Evolutionary conservation across 2,888 invertebrate species (phyloP), one percentile per base, ranked within the genome.

Genomic region (Muscina levida): DNA sequence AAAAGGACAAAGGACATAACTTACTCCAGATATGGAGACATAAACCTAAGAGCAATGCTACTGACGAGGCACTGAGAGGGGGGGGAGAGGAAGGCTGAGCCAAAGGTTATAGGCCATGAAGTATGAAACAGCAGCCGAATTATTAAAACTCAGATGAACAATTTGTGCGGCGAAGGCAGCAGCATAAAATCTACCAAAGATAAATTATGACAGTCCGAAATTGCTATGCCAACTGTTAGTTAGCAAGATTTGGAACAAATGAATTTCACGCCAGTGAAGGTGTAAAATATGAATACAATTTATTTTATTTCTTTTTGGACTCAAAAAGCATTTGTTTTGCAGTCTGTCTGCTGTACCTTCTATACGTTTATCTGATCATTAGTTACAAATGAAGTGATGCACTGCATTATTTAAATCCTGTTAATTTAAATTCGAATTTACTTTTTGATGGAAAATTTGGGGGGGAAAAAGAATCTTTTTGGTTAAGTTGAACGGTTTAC

Each of bases 81-180:
- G 31, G 31, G 4, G 72, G 72, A 56, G 66, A 42, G 26, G 15
- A n/a, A n/a, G 72, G 56, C 65, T 62, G 39, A 37, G 22, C 42
- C 13, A 81, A 75, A 75, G 77, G 74, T 75, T 72, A 77, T 68
- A 81, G 74, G 77, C 74, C 70, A 70, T 31, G 19, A 19, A 67
- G 66, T 10, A 76, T 46, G 48, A 66, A 72, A 31, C 51, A 17
- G 17, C 39, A 44, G 57, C 65, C 15, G 19, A 11, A 62, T 22
- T 11, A 26, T 13, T 57, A 31, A 51, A 73, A 46, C 46, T 46
- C 44, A 17, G 15, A 72, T 53, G 26, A 56, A 65, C n/a, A n/a
- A n/a, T n/a, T n/a, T n/a, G n/a, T n/a, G n/a, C n/a, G n/a, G n/a
- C n/a, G n/a, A n/a, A n/a, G 56, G 15, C 46, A 56, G 11, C 4